Conservation (phyloP, 2,797 vertebrate species). For the Eulemur coronatus region DNA sequence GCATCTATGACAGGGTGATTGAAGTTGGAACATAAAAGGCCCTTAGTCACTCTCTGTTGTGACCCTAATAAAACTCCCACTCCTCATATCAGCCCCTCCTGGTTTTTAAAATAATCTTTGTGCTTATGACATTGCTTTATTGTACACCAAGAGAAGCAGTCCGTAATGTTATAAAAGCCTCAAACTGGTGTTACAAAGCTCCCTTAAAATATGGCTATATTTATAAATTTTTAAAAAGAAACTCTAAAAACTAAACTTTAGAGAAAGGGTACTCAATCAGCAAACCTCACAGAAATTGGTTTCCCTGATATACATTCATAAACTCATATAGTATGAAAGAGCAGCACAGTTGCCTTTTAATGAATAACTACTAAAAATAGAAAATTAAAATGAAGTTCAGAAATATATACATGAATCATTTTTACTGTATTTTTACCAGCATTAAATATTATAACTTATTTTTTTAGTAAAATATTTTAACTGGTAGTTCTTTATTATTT, state of each 20-base stretch:
- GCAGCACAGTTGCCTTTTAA: constrained; percentile 3
- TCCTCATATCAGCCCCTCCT: neutral
- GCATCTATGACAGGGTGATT: neutral
- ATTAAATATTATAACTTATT: constrained; percentile 22
- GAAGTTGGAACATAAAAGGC: neutral
- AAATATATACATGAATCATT: neutral
- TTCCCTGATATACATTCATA: constrained; percentile 42
- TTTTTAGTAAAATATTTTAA: constrained; percentile 29
- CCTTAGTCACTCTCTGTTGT: neutral
- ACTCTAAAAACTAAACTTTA: constrained; percentile 23
- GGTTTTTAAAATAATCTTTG: constrained; percentile 13
- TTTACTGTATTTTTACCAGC: constrained; percentile 20
- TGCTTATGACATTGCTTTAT: neutral
- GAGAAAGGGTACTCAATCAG: constrained; percentile 18
- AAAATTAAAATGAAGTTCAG: constrained; percentile 9
- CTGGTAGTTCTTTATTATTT: constrained; percentile 8
- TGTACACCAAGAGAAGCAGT: constrained; percentile 1
- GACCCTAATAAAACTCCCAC: constrained; percentile 14
- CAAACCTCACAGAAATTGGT: constrained; percentile 8
- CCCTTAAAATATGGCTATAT: neutral
- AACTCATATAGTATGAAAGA: neutral
- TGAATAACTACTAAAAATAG: constrained; percentile 38
- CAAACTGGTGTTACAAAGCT: neutral
- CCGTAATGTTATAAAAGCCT: neutral
- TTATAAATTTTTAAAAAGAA: constrained; percentile 39